These are phyloP conservation scores for Harpagifer antarcticus DNA, from an alignment of 2,797 vertebrate genomes.

Conservation along the genomic window DNA sequence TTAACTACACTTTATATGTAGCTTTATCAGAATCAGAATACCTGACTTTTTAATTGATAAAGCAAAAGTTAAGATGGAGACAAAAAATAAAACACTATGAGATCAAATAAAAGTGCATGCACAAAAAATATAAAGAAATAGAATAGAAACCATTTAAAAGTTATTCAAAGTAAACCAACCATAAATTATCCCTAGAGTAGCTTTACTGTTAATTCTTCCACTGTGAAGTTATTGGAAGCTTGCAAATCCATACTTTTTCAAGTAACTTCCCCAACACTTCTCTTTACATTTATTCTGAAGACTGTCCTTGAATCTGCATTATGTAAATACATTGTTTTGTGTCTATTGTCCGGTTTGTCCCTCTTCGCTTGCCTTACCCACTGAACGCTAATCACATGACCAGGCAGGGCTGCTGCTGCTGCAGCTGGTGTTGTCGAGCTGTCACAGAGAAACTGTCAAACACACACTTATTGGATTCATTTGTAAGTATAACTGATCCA, in stretches of 20 bases:
- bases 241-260: conserved; percentile 38
- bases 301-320: too few species aligned
- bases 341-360: conserved; percentile 50
- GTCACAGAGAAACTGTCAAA: conserved; percentile 66
- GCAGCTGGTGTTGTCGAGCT: conserved; percentile 65
- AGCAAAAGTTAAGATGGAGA: too few species aligned
- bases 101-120: too few species aligned
- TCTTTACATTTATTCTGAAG: too few species aligned
- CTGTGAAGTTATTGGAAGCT: conserved; percentile 26
- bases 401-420: conserved; percentile 57
- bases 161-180: too few species aligned
- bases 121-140: too few species aligned
- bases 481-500: conserved; percentile 44
- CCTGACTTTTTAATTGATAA: too few species aligned
- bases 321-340: neutral
- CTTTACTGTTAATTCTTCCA: neutral
- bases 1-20: too few species aligned
- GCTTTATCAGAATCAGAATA: too few species aligned
- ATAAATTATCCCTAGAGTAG: too few species aligned
- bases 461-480: conserved; percentile 11
- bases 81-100: too few species aligned
- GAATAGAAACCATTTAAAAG: too few species aligned
- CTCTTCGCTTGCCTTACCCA: conserved; percentile 39
- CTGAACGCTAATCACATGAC: conserved; percentile 75
- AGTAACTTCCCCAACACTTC: conserved; percentile 4